phyloP scores from a whole-genome alignment of 1,140 invertebrate genomes.

The Maconellicoccus hirsutus region DNA sequence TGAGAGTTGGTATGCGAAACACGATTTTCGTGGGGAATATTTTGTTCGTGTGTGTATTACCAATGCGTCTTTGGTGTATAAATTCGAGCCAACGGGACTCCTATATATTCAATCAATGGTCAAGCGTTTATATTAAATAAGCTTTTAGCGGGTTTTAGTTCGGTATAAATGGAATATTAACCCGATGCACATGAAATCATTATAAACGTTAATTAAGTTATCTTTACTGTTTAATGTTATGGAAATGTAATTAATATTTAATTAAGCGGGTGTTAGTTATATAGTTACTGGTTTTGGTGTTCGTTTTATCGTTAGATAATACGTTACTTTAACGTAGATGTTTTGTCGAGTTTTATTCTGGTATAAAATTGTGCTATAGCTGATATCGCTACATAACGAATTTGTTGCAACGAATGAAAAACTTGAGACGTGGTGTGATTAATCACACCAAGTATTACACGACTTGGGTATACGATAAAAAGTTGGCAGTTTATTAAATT shows the following conservation, averaged over 20 bases:
- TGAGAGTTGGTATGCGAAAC: neutral
- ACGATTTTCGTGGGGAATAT: neutral
- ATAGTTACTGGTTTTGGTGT: neutral
- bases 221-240: neutral
- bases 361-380: no score
- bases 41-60: neutral
- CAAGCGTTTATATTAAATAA: neutral
- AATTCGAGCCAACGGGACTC: neutral
- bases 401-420: neutral
- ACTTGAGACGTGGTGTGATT: neutral
- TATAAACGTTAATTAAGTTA: slow-evolving; percentile 1
- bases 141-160: neutral
- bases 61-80: neutral
- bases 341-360: neutral
- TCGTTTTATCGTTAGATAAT: neutral
- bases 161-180: neutral
- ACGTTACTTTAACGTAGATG: neutral
- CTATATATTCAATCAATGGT: neutral
- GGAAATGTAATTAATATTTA: slow-evolving; percentile 6
- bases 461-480: neutral
- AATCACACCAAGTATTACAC: neutral
- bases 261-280: neutral
- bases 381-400: no score
- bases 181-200: neutral
- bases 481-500: neutral